phyloP scores from a whole-genome alignment of 1,140 invertebrate species.

The Drosophila kepulauana region DNA sequence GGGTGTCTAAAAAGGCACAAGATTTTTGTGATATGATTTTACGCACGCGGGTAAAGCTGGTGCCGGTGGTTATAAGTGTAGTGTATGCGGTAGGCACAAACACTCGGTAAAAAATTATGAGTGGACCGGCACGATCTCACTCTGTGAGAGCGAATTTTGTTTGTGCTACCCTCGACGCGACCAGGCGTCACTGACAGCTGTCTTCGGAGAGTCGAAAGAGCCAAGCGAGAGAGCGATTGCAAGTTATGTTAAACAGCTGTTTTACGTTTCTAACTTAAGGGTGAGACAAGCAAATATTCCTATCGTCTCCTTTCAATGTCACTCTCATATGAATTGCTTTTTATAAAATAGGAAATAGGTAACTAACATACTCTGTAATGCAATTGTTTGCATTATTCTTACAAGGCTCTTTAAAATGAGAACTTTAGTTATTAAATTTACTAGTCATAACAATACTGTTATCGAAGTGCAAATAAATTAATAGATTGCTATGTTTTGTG shows the following conservation, averaged over 20 bases:
- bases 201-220: neutral
- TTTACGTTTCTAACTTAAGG: neutral
- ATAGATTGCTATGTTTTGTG: constrained; percentile 5
- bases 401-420: neutral
- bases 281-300: neutral
- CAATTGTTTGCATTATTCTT: neutral
- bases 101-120: no score
- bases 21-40: no score
- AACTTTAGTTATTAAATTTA: neutral
- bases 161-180: neutral
- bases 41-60: no score
- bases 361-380: no score
- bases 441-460: neutral
- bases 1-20: no score
- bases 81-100: no score
- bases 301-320: no score
- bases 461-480: constrained; percentile 3
- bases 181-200: constrained; percentile 32
- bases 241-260: constrained; percentile 25
- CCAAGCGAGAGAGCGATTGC: neutral
- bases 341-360: no score
- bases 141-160: no score
- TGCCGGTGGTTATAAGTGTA: no score
- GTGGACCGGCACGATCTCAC: no score
- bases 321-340: no score